These are phyloP conservation scores for Spilosoma lubricipeda DNA, from an alignment of 2,888 invertebrate genomes.

Conservation along the genomic window DNA sequence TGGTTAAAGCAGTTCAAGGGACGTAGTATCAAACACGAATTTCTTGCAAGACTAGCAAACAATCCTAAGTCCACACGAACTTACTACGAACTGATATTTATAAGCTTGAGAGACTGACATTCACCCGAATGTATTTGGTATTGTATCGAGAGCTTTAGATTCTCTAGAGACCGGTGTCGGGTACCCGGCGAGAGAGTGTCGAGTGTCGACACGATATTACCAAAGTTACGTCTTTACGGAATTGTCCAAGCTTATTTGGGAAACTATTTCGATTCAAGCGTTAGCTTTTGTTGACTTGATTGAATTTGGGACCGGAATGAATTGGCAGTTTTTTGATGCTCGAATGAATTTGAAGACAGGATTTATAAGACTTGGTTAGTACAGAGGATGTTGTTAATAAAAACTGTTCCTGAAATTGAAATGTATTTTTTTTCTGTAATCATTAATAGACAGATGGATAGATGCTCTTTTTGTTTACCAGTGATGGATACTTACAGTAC, in stretches of 20 bases:
- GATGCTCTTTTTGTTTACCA: too few relatives aligned
- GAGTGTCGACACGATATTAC: slow-evolving; percentile 53
- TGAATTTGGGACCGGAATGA: slow-evolving; percentile 21
- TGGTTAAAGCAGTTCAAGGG: background rate
- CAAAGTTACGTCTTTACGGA: slow-evolving; percentile 55
- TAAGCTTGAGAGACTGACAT: slow-evolving; percentile 11
- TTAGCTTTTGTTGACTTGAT: slow-evolving; percentile 42
- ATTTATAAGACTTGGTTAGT: background rate
- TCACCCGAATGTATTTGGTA: slow-evolving; percentile 51
- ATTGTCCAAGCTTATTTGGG: slow-evolving; percentile 50
- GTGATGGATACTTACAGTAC: too few relatives aligned
- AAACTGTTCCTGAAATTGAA: background rate
- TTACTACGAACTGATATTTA: slow-evolving; percentile 4
- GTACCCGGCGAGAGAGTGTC: slow-evolving; percentile 24
- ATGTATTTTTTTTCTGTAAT: too few relatives aligned
- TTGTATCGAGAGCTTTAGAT: slow-evolving; percentile 50
- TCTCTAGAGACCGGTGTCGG: slow-evolving; percentile 41
- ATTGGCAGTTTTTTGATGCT: background rate
- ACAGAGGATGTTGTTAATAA: background rate
- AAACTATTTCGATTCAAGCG: slow-evolving; percentile 50
- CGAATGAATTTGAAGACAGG: background rate
- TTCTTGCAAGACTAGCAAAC: background rate
- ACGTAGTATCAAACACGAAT: background rate
- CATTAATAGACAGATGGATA: too few relatives aligned
- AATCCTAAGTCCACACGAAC: background rate